phyloP scores from a whole-genome alignment of 2,888 invertebrate genomes.

The Chesias legatella region DNA sequence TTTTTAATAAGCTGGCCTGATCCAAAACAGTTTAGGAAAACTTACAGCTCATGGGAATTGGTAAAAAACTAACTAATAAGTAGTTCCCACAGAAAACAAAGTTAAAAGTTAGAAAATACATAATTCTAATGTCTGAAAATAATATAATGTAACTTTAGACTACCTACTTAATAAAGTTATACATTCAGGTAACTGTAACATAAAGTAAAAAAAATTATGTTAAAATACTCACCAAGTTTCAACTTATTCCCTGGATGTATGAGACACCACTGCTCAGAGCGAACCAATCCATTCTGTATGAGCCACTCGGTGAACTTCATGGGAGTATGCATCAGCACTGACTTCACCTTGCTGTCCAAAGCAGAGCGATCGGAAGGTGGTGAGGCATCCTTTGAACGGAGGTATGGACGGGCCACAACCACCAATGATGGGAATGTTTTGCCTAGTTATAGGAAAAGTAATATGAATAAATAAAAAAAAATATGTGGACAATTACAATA shows the following conservation, averaged over 20 bases:
- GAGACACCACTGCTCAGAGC: conserved; percentile 88
- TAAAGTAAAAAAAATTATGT: background rate
- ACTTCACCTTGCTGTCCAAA: conserved; percentile 89
- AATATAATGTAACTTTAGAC: too few species aligned
- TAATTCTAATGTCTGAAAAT: too few species aligned
- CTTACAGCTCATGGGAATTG: too few species aligned
- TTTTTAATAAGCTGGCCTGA: too few species aligned
- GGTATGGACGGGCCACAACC: conserved; percentile 89
- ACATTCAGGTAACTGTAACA: too few species aligned
- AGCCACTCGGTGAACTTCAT: conserved; percentile 95
- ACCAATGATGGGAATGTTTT: conserved; percentile 93
- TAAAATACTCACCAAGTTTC: conserved; percentile 81
- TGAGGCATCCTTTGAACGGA: conserved; percentile 84
- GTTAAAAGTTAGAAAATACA: too few species aligned
- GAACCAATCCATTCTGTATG: conserved; percentile 90
- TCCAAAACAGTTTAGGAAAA: too few species aligned
- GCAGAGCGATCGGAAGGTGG: conserved; percentile 80
- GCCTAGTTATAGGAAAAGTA: conserved; percentile 57
- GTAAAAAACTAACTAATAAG: too few species aligned
- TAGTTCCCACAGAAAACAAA: too few species aligned
- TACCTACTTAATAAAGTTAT: too few species aligned
- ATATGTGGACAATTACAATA: background rate
- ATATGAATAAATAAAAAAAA: too few species aligned
- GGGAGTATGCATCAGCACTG: conserved; percentile 89
- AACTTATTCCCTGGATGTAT: conserved; percentile 85